These are phyloP conservation scores for Salvelinus alpinus DNA, from an alignment of 2,113 vertebrate species.

Conservation along the genomic window DNA sequence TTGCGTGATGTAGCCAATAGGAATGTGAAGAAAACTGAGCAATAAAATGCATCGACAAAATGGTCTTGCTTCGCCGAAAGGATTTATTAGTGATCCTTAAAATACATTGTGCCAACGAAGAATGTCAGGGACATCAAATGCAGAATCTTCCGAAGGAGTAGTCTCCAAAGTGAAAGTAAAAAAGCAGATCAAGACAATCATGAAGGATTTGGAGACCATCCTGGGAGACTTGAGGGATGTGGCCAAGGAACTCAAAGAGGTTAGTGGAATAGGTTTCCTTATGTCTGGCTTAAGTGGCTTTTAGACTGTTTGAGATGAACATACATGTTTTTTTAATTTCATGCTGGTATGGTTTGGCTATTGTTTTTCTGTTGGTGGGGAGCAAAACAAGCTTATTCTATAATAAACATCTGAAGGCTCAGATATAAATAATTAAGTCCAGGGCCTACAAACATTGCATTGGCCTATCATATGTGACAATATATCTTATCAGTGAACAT, in stretches of 20 bases:
- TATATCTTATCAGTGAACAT: constrained; percentile 32
- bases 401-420: neutral
- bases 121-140: constrained; percentile 89
- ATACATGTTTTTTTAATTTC: neutral
- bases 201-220: constrained; percentile 94
- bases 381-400: neutral
- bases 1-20: constrained; percentile 64
- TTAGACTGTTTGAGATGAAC: neutral
- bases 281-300: neutral
- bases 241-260: constrained; percentile 98
- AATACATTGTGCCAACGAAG: constrained; percentile 77
- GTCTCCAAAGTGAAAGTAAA: constrained; percentile 94
- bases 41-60: constrained; percentile 65
- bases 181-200: constrained; percentile 95
- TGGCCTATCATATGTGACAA: constrained; percentile 11
- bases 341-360: neutral
- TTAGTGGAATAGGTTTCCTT: constrained; percentile 55
- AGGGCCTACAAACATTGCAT: neutral
- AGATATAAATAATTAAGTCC: neutral
- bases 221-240: constrained; percentile 96
- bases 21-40: constrained; percentile 49
- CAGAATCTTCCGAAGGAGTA: constrained; percentile 84
- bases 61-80: constrained; percentile 49
- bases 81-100: constrained; percentile 63
- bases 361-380: neutral